Evolutionary conservation across 2,888 invertebrate species (phyloP).

Genomic region (Epinotia nisella): DNA sequence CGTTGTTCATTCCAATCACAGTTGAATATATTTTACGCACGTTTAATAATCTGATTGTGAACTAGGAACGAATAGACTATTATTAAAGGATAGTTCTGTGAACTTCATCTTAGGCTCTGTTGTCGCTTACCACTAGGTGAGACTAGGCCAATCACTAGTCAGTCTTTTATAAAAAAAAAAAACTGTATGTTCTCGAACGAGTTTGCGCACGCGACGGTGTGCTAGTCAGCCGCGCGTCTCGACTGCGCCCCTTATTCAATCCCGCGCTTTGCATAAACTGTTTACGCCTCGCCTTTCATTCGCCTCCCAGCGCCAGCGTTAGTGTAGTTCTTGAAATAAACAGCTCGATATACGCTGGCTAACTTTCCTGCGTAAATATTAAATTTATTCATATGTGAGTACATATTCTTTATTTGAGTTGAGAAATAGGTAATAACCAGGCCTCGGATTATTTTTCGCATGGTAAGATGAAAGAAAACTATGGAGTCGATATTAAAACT

Average conservation of each 20-base stretch:
- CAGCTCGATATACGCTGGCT: constrained; percentile 28
- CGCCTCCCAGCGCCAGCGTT: constrained; percentile 50
- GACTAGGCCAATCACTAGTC: too few species aligned
- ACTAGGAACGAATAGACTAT: too few species aligned
- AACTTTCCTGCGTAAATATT: neutral
- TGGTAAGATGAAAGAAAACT: too few species aligned
- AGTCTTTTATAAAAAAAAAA: too few species aligned
- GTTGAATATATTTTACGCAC: too few species aligned
- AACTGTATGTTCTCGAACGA: neutral
- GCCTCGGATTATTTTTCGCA: too few species aligned
- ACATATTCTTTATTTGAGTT: neutral
- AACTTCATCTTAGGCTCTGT: too few species aligned
- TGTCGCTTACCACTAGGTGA: too few species aligned
- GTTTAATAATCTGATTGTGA: too few species aligned
- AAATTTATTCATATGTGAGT: constrained; percentile 3
- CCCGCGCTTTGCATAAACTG: constrained; percentile 78
- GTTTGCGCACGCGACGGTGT: constrained; percentile 44
- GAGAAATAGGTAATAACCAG: neutral
- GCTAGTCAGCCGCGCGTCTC: constrained; percentile 48
- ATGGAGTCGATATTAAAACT: too few species aligned
- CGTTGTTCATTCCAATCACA: too few species aligned
- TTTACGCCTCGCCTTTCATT: constrained; percentile 61
- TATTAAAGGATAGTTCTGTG: too few species aligned
- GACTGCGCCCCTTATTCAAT: constrained; percentile 74
- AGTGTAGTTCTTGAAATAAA: constrained; percentile 43